Base-by-base conservation (phyloP, 2,888 invertebrate species). In the Tuta absoluta region DNA sequence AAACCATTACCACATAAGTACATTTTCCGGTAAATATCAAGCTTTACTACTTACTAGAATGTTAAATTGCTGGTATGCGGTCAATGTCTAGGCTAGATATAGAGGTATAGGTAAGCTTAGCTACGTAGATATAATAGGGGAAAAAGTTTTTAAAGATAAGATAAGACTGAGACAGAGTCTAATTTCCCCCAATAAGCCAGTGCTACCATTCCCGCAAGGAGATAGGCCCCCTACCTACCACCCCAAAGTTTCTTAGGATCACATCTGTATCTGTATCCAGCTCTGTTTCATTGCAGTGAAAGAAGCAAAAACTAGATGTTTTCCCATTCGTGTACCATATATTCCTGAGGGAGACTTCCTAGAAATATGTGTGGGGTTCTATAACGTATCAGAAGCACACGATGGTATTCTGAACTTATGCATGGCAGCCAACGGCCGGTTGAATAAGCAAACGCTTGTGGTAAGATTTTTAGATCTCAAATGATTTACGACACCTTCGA, bases 331-430 rank as follows among this genome's bases (percentile, higher is more conserved):
- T 12, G n/a, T 24, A 33, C 57, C 33, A 28, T 33, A 57, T 4
- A 17, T 57, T 8, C 33, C 4, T 1, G 33, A 57, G 0, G n/a
- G 4, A 4, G 33, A 28, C 3, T 28, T 17, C 28, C 28, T 57
- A 10, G 33, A 57, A 10, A 17, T 57, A 1, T 57, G 57, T 10
- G 24, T 33, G 28, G 57, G 57, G n/a, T 57, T 57, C 24, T 57
- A 57, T 33, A 57, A 57, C 14, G 24, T 53, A 23, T 14, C 23
- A 12, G 23, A 23, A 24, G 24, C 51, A 10, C 23, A 14, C 51
- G 14, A 14, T 0, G 51, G 51, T 14, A 1, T 53, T 11, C 23
- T 53, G 3, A n/a, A 17, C 33, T n/a, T 33, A 17, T 57, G 57
- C 17, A 57, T 57, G 57, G 57, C 33, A 1, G 17, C 17, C 33